Evolutionary conservation across 2,888 invertebrate genomes (phyloP), one percentile per base, ranked within the genome.

Genomic region (Epinotia brunnichana): DNA sequence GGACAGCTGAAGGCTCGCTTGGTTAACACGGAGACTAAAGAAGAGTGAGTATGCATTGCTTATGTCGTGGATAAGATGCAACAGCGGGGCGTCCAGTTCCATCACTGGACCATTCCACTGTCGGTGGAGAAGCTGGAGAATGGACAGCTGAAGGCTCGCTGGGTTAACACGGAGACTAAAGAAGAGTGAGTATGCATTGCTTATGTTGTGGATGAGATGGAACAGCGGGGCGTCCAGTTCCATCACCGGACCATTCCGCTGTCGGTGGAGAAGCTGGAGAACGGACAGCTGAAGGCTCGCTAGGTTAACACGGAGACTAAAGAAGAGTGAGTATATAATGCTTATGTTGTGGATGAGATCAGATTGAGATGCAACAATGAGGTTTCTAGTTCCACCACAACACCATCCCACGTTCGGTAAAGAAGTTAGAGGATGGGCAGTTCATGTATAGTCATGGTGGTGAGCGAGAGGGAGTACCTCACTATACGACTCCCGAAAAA

Each of bases 1-100:
- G 97, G 96, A 1, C 94, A 95, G 83, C 89, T 97, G 54, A 93
- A 95, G 80, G 96, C 96, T 9, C 95, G 94, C 72, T 97, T 96
- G 95, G 17, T 90, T 77, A 87, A 94, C 86, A 89, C 94, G 39
- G 94, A 91, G 76, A 87, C 88, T 0, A 85, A 91, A 62, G 79
- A 89, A 74, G 84, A 90, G 94, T 94, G 64, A 90, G 93, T 85
- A 19, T 69, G 68, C 69, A 48, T 10, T 53, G 19, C 19, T 5
- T 9, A 35, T 9, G 9, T 19, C 10, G 9, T 19, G 10, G 19
- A 19, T 1, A 21, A 41, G 41, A 41, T 60, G 41, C 19, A 41
- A 13, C 19, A 60, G 2, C 41, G 19, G 19, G 41, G 59, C n/a
- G 59, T 59, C 13, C 17, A 17, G 10, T 59, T 59, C 59, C 59